Conservation (phyloP, 2,888 invertebrate genomes). For the Aradus depressus region DNA sequence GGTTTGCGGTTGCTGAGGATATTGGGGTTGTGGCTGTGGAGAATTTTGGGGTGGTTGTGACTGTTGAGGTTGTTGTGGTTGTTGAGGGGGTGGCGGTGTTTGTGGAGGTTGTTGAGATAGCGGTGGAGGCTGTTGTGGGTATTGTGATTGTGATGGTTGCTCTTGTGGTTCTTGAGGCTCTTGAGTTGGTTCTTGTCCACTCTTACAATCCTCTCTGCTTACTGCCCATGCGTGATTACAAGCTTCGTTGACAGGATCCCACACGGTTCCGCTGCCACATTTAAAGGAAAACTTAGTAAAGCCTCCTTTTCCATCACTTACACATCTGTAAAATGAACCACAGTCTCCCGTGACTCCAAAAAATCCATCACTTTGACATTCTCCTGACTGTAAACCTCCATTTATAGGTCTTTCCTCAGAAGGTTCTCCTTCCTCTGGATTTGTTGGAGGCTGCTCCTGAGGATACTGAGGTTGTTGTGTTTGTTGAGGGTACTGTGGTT, state of each 20-base stretch:
- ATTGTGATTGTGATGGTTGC: not conserved
- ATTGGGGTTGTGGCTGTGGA: conserved; percentile 4
- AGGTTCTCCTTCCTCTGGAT: too few species aligned
- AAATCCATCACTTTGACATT: conserved; percentile 32
- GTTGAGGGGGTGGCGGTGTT: conserved; percentile 8
- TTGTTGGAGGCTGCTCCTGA: conserved; percentile 1
- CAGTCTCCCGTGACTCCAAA: conserved; percentile 35
- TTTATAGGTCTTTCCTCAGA: too few species aligned
- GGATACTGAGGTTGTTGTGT: conserved; percentile 13
- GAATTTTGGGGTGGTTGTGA: not conserved
- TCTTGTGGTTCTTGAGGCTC: not conserved
- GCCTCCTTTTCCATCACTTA: conserved; percentile 30
- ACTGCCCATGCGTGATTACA: conserved; percentile 45
- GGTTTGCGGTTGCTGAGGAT: conserved; percentile 1
- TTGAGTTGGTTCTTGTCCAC: too few species aligned
- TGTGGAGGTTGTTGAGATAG: conserved; percentile 17
- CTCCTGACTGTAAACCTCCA: conserved; percentile 8
- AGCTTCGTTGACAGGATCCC: conserved; percentile 45
- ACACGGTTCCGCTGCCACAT: conserved; percentile 47
- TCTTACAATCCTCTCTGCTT: conserved; percentile 31
- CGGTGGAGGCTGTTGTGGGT: not conserved
- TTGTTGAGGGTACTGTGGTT: conserved; percentile 22
- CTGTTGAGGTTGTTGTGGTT: conserved; percentile 14
- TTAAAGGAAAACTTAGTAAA: conserved; percentile 42
- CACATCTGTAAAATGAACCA: conserved; percentile 39